Evolutionary conservation across 2,888 invertebrate species (phyloP).

Genomic region (Aquatica leii): DNA sequence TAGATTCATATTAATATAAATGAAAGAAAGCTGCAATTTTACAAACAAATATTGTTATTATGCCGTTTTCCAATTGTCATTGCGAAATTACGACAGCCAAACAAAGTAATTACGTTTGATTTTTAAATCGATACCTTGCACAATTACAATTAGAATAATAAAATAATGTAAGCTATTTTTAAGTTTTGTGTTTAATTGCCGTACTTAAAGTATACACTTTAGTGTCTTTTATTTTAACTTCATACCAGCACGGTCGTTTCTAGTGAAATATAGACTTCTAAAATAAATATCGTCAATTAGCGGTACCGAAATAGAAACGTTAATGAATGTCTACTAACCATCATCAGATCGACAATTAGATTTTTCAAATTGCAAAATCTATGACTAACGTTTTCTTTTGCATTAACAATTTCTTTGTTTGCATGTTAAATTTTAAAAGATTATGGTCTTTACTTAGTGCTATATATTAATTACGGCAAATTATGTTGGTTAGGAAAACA

Average conservation of each 20-base stretch:
- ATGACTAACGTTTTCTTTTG: neutral
- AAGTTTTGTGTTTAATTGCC: too few species aligned
- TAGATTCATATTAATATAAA: too few species aligned
- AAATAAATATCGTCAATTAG: slow-evolving; percentile 19
- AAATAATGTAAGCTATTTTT: too few species aligned
- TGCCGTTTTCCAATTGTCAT: too few species aligned
- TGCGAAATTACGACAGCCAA: too few species aligned
- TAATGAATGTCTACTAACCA: neutral
- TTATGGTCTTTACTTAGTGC: too few species aligned
- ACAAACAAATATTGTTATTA: too few species aligned
- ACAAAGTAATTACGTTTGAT: too few species aligned
- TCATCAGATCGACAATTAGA: neutral
- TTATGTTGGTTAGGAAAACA: slow-evolving; percentile 17
- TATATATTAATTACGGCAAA: neutral
- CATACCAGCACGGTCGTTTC: slow-evolving; percentile 1
- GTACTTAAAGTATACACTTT: neutral
- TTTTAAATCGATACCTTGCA: too few species aligned
- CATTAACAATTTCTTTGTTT: neutral
- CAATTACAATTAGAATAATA: too few species aligned
- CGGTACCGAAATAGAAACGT: slow-evolving; percentile 17
- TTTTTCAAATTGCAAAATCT: slow-evolving; percentile 1
- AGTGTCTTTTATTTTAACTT: slow-evolving; percentile 3
- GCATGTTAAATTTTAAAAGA: too few species aligned
- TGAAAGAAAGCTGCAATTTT: too few species aligned
- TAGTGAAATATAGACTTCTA: slow-evolving; percentile 16